phyloP scores from a whole-genome alignment of 2,888 invertebrate species.

The Xylocampa areola region DNA sequence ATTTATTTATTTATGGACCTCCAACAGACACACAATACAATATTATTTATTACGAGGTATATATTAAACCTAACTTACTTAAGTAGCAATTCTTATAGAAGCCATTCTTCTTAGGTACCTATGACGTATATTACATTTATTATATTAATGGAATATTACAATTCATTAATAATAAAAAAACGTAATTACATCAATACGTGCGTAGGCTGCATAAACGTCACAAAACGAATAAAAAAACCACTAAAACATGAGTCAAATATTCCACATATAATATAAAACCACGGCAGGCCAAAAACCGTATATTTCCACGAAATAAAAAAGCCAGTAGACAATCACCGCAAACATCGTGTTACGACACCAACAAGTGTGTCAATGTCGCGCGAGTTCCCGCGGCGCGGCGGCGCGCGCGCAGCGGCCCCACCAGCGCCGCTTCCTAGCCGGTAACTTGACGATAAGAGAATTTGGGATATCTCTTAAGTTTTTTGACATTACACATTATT shows the following conservation, averaged over 20 bases:
- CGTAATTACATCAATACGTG: too few relatives aligned
- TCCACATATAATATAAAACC: slow-evolving; percentile 30
- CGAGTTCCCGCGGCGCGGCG: slow-evolving; percentile 64
- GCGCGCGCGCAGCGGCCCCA: slow-evolving; percentile 66
- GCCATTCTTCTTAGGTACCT: too few relatives aligned
- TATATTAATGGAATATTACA: too few relatives aligned
- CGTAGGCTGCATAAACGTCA: too few relatives aligned
- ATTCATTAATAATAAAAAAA: too few relatives aligned
- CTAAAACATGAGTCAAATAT: slow-evolving; percentile 16
- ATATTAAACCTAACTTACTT: too few relatives aligned
- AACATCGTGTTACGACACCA: slow-evolving; percentile 76
- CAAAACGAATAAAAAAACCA: too few relatives aligned
- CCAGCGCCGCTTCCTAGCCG: slow-evolving; percentile 54
- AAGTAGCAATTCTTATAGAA: too few relatives aligned
- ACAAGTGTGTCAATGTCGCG: slow-evolving; percentile 80
- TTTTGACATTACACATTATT: background rate
- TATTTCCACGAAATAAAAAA: slow-evolving; percentile 63
- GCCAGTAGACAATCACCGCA: slow-evolving; percentile 71
- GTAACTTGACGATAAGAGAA: slow-evolving; percentile 2
- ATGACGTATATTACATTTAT: too few relatives aligned
- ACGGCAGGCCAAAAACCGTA: slow-evolving; percentile 43
- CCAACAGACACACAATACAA: too few relatives aligned
- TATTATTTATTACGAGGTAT: too few relatives aligned
- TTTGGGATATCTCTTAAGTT: slow-evolving; percentile 5
- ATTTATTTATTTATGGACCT: too few relatives aligned